These are phyloP conservation scores for Pelosia muscerda DNA, from an alignment of 2,888 invertebrate species.

Conservation along the genomic window DNA sequence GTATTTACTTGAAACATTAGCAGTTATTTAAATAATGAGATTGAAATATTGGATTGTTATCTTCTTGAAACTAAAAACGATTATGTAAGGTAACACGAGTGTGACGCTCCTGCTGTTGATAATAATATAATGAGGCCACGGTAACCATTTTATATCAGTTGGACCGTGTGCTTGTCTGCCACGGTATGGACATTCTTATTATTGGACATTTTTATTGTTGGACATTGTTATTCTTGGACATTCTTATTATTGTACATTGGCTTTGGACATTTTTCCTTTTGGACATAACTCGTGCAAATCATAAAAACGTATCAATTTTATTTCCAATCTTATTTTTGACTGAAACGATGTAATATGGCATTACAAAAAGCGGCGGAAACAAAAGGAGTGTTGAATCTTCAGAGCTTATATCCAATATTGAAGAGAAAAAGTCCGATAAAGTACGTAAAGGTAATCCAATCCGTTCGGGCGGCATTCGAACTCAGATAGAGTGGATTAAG, in stretches of 20 bases:
- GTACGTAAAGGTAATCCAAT: constrained; percentile 59
- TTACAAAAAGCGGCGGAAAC: constrained; percentile 25
- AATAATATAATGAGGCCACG: no score
- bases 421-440: constrained; percentile 51
- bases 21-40: not conserved
- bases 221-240: no score
- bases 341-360: not conserved
- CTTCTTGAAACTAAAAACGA: not conserved
- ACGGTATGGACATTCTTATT: no score
- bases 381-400: constrained; percentile 42
- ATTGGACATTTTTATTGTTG: no score
- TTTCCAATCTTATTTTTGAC: not conserved
- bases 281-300: no score
- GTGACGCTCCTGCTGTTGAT: no score
- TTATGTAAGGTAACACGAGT: not conserved
- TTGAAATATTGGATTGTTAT: not conserved
- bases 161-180: no score
- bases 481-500: constrained; percentile 53
- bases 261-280: no score
- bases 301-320: no score
- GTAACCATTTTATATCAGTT: no score
- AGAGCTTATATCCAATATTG: constrained; percentile 52
- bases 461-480: constrained; percentile 55
- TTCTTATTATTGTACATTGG: no score
- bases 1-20: not conserved